These are phyloP conservation scores for Leptoteleia sp. DNA, from an alignment of 1,140 invertebrate genomes.

Conservation along the genomic window DNA sequence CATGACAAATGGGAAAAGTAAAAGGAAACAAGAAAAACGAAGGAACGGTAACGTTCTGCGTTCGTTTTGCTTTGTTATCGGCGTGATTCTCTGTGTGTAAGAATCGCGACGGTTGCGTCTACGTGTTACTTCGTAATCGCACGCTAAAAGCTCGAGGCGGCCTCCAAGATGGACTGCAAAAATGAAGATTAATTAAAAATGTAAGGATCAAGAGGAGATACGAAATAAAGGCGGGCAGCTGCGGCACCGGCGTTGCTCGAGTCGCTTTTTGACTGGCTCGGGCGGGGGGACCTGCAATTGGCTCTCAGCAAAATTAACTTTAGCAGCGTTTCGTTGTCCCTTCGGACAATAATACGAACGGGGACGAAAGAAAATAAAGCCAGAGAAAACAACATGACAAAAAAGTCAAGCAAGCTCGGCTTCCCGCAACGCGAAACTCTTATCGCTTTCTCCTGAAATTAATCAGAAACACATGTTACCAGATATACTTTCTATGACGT, in stretches of 20 bases:
- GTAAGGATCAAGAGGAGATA: slow-evolving; percentile 37
- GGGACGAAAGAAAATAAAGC: slow-evolving; percentile 35
- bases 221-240: slow-evolving; percentile 21
- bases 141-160: slow-evolving; percentile 60
- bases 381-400: slow-evolving; percentile 27
- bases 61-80: slow-evolving; percentile 57
- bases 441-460: slow-evolving; percentile 58
- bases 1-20: slow-evolving; percentile 5
- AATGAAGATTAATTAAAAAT: slow-evolving; percentile 60
- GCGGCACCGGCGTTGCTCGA: slow-evolving; percentile 4
- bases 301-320: slow-evolving; percentile 65
- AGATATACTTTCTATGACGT: slow-evolving; percentile 44
- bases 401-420: slow-evolving; percentile 48
- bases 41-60: slow-evolving; percentile 26
- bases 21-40: slow-evolving; percentile 11
- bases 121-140: slow-evolving; percentile 61
- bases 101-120: slow-evolving; percentile 59
- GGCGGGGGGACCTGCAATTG: slow-evolving; percentile 64
- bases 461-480: slow-evolving; percentile 60
- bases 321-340: slow-evolving; percentile 40
- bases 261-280: slow-evolving; percentile 17
- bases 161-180: slow-evolving; percentile 60
- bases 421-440: slow-evolving; percentile 43
- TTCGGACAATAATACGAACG: slow-evolving; percentile 31
- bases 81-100: slow-evolving; percentile 59